phyloP scores from a whole-genome alignment of 2,113 vertebrate genomes.

The Castor canadensis region DNA sequence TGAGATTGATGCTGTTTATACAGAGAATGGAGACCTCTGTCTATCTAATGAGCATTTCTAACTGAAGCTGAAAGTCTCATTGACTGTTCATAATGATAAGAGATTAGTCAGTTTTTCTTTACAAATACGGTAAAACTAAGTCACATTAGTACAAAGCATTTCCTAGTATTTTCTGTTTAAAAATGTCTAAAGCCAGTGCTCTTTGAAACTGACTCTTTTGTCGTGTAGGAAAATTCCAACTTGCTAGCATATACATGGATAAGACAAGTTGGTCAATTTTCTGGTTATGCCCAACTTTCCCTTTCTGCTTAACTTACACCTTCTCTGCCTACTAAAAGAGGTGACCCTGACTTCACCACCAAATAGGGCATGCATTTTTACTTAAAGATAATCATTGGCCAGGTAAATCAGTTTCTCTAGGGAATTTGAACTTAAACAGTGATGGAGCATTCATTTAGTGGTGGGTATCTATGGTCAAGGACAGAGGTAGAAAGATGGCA shows the following conservation, averaged over 20 bases:
- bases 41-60: neutral
- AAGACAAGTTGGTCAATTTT: neutral
- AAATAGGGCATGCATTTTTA: neutral
- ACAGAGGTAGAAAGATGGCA: neutral
- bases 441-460: neutral
- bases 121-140: neutral
- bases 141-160: neutral
- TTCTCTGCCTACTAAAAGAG: neutral
- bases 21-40: neutral
- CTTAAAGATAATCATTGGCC: neutral
- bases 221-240: neutral
- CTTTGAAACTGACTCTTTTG: neutral
- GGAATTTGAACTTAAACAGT: neutral
- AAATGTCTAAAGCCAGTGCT: neutral
- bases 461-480: neutral
- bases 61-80: neutral
- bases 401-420: neutral
- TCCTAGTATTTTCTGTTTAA: neutral
- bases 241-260: neutral
- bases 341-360: neutral
- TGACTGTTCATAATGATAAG: neutral
- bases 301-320: neutral
- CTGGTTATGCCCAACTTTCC: neutral
- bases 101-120: neutral
- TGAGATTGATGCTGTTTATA: neutral